Base-by-base conservation (phyloP, 2,797 vertebrate genomes). In the Podargus strigoides region DNA sequence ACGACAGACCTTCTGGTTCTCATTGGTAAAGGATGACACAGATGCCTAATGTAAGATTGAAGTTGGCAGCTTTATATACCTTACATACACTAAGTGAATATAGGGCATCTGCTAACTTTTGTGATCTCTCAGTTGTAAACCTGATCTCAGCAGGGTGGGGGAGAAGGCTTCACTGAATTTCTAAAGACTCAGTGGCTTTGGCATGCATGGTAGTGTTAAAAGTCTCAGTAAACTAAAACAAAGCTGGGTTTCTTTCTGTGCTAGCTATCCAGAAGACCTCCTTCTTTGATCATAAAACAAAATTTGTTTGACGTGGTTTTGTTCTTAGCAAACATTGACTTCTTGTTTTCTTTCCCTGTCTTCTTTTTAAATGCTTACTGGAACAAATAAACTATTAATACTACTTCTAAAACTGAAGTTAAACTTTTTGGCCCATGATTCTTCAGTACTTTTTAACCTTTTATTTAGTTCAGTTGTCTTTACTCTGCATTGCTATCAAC, bases 361-460 rank as follows among this genome's bases (percentile, higher is more conserved):
- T 87, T 30, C 52, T 92, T 90, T 64, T 64, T 81, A 94, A 91
- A 86, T 62, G n/a, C 66, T 86, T 94, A 78, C 69, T 83, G 89
- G 79, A 85, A 80, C 79, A 84, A 94, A 68, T 85, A 62, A 74
- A 59, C 75, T 94, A 69, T 85, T 91, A 94, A 77, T 93, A 87
- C 44, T 52, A 30, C 60, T 87, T 66, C 84, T 87, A 87, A 85
- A 96, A 85, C 27, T 72, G 49, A 85, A 80, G 60, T 72, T 92
- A 77, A 87, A 73, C 42, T 86, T 87, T 63, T 0, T 75, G 53
- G 8, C 18, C 23, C 14, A 4, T 83, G 83, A 46, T 83, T 58
- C 27, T 80, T 92, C 16, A 22, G 67, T 76, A 22, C 19, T 83
- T 76, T 62, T 84, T 56, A 93, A 67, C 47, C 44, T 85, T 85